Percentiles rank a stretch among this genome's conserved stretches.
Conservation (phyloP, 2,888 invertebrate genomes). For the Ecliptopera silaceata region DNA sequence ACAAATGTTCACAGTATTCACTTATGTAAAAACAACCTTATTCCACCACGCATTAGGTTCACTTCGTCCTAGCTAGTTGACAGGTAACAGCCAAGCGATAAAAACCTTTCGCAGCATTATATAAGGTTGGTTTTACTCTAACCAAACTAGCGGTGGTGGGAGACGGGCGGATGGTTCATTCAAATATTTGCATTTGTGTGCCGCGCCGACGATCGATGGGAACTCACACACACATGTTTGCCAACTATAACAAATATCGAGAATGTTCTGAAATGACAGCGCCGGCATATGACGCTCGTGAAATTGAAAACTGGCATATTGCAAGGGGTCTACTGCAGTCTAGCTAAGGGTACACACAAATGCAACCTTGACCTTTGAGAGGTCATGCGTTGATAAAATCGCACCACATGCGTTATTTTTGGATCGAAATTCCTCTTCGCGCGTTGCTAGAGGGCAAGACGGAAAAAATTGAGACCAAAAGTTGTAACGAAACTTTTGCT, state of each 20-base stretch:
- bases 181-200: conserved; percentile 12
- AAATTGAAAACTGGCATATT: not conserved
- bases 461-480: no score
- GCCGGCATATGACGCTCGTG: not conserved
- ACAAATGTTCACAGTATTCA: conserved; percentile 2
- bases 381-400: no score
- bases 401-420: no score
- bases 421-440: no score
- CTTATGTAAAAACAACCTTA: conserved; percentile 1
- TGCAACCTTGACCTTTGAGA: no score
- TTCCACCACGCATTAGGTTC: not conserved
- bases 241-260: conserved; percentile 3
- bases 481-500: no score
- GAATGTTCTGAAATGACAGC: not conserved
- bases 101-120: not conserved
- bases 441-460: no score
- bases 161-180: not conserved
- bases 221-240: not conserved
- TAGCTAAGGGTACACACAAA: not conserved
- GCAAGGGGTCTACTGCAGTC: no score
- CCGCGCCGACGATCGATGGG: conserved; percentile 8
- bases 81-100: not conserved
- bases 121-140: not conserved
- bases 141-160: not conserved
- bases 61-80: not conserved